Evolutionary conservation across 2,113 vertebrate species (phyloP).

Genomic region (Clarias batrachus): DNA sequence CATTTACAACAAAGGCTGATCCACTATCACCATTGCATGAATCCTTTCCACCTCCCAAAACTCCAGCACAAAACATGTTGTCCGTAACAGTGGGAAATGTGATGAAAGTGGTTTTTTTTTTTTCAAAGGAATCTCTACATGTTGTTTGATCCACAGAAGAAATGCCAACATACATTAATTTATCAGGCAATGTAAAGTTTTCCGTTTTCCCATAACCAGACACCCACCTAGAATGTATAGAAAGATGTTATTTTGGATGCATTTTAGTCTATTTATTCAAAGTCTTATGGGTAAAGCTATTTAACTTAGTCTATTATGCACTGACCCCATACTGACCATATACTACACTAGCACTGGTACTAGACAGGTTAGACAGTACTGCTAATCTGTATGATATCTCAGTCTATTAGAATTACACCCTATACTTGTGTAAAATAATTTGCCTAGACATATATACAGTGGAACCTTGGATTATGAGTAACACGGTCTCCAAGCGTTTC

Average conservation of each 20-base stretch:
- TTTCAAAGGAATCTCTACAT: background rate
- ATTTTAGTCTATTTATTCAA: background rate
- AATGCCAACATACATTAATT: conserved; percentile 52
- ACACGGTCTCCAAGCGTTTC: too few relatives aligned
- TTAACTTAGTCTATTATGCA: background rate
- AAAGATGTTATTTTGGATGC: background rate
- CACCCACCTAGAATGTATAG: conserved; percentile 50
- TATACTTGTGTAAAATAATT: background rate
- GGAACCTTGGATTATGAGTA: too few relatives aligned
- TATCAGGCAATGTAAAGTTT: background rate
- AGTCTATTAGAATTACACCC: background rate
- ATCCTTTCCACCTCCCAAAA: conserved; percentile 54
- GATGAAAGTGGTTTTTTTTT: rapidly evolving
- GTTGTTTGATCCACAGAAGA: conserved; percentile 54
- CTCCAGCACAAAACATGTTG: conserved; percentile 70
- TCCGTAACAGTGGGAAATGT: conserved; percentile 12
- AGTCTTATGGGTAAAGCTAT: background rate
- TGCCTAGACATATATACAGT: background rate
- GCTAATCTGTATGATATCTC: background rate
- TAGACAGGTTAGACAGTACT: background rate
- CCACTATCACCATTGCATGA: conserved; percentile 63
- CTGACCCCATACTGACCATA: background rate
- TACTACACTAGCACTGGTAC: background rate
- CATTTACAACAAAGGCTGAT: conserved; percentile 42
- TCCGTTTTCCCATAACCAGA: conserved; percentile 61